These are phyloP conservation scores for Bryconaethiops microstoma DNA, from an alignment of 2,797 vertebrate species.

Conservation along the genomic window DNA sequence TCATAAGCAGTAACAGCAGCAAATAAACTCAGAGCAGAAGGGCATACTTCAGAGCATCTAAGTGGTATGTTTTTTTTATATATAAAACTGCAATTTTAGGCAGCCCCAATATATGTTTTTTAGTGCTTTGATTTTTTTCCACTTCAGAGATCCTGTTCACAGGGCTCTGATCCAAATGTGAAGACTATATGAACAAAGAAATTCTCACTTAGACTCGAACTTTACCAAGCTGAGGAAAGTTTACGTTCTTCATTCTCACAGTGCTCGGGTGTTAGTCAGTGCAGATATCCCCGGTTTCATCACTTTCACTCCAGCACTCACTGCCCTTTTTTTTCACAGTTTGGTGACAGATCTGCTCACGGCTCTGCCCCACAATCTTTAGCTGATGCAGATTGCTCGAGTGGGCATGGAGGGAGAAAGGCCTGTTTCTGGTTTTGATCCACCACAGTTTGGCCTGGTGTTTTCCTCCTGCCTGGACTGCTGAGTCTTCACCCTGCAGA, in stretches of 20 bases:
- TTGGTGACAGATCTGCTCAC: background rate
- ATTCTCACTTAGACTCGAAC: background rate
- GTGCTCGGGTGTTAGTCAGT: background rate
- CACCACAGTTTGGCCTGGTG: conserved; percentile 8
- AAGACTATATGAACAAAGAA: conserved; percentile 11
- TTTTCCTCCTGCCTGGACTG: conserved; percentile 38
- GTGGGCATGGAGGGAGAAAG: background rate
- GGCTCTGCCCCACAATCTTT: background rate
- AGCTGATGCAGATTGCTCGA: background rate
- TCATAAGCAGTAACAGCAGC: background rate
- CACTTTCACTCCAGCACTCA: background rate
- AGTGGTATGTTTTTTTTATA: background rate
- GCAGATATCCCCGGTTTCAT: background rate
- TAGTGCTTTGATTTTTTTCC: conserved; percentile 10
- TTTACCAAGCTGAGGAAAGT: background rate
- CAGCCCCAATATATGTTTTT: background rate
- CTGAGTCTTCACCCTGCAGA: conserved; percentile 1
- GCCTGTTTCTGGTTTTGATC: conserved; percentile 4
- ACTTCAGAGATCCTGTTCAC: conserved; percentile 22
- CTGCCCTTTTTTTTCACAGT: background rate
- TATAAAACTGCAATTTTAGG: background rate
- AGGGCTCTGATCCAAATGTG: background rate
- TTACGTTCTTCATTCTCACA: too few species aligned
- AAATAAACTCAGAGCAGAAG: background rate
- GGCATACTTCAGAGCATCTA: background rate